phyloP scores from a whole-genome alignment of 2,888 invertebrate genomes.

The Drosophila demipolita region DNA sequence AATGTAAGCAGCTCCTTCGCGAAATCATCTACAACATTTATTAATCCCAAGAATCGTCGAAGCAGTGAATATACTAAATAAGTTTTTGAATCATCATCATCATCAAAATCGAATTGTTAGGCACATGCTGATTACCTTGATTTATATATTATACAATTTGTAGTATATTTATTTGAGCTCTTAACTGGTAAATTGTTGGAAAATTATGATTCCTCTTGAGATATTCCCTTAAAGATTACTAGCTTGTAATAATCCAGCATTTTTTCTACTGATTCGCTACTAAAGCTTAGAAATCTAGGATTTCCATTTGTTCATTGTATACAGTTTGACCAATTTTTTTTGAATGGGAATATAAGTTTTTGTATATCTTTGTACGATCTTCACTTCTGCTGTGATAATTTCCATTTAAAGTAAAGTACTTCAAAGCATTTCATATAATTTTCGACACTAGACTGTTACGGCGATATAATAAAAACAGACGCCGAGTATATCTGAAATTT shows the following conservation, averaged over 20 bases:
- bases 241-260: neutral
- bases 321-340: neutral
- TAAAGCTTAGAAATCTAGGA: neutral
- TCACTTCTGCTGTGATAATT: neutral
- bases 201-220: neutral
- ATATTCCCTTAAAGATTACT: neutral
- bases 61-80: neutral
- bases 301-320: neutral
- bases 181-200: neutral
- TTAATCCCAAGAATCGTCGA: neutral
- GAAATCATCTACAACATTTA: neutral
- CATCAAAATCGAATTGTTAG: neutral
- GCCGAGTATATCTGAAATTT: neutral
- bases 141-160: neutral
- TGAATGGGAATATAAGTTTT: neutral
- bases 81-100: neutral
- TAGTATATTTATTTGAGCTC: neutral
- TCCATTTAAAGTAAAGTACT: neutral
- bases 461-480: neutral
- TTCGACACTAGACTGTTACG: neutral
- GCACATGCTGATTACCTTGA: constrained; percentile 1
- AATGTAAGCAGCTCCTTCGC: constrained; percentile 70
- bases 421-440: neutral
- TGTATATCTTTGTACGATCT: neutral
- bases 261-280: neutral